Evolutionary conservation across 2,113 vertebrate genomes (phyloP), one percentile per base, ranked within the genome.

Genomic region (Camelus bactrianus): DNA sequence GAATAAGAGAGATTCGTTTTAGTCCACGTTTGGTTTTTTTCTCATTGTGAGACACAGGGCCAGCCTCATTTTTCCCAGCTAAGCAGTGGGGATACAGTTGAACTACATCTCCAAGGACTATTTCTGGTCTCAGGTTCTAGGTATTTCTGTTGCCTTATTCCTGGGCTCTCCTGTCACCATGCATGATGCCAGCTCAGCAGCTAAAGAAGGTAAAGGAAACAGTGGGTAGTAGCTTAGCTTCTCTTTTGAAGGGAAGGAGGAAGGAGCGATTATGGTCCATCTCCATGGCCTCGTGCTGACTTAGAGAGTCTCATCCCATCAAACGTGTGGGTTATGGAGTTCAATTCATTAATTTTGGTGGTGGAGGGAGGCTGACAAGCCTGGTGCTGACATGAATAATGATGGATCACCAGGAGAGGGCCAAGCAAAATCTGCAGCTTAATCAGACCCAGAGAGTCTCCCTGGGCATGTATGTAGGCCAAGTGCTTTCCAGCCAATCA

Each of bases 291-390:
- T 60, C 30, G 20, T 73, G 95, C 91, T 62, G 87, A 86, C 93
- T 93, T 58, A 3, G 58, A 7, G 12, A 97, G 95, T 92, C 30
- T 30, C 86, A 90, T 83, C 81, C 94, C 75, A 20, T 89, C 76
- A 6, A 24, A 4, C 0, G 3, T 60, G 42, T 62, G 69, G 97
- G 97, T 95, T 62, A 1, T 15, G 0, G 13, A 98, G 97, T 96
- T 98, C 91, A 97, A 97, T 95, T 87, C 98, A 97, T 96, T 97
- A 54, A 97, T 97, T 98, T 95, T 81, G 93, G 96, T 32, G 11
- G 75, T 87, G 64, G 67, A 97, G 96, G 35, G 80, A 96, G 58
- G 3, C 92, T 94, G 98, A 95, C 97, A 97, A 94, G 67, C 56
- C 72, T 7, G 0, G 81, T 1, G 82, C 93, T 96, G 98, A 89